Conservation (phyloP, 1,140 invertebrate genomes). For the Choristoneura fumiferana region DNA sequence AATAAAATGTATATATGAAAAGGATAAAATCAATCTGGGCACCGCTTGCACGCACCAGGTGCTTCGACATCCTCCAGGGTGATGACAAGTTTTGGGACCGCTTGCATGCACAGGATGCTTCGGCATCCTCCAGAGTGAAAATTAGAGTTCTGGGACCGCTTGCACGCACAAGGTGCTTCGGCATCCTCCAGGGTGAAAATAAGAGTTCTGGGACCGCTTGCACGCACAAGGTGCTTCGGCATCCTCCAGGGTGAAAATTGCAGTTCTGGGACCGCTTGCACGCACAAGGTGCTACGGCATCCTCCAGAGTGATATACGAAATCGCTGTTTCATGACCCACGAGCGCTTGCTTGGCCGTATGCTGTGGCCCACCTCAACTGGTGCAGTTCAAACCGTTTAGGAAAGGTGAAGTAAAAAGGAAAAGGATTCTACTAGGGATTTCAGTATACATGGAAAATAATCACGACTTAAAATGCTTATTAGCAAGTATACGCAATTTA, state of each 20-base stretch:
- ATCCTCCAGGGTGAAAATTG: neutral
- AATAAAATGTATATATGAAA: too few relatives aligned
- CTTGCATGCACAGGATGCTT: neutral
- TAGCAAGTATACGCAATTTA: too few relatives aligned
- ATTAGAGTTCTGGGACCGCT: neutral
- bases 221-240: neutral
- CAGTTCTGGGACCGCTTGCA: neutral
- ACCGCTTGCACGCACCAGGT: conserved; percentile 8
- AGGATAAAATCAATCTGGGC: neutral
- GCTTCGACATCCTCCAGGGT: neutral
- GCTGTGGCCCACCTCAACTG: neutral
- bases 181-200: neutral
- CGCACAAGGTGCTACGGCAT: neutral
- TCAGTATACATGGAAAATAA: neutral
- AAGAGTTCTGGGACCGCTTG: neutral
- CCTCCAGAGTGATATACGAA: neutral
- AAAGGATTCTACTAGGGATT: neutral
- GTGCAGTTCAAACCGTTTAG: neutral
- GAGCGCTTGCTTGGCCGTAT: too few relatives aligned
- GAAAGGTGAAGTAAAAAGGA: neutral
- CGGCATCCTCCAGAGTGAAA: neutral
- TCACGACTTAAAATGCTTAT: neutral
- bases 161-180: neutral
- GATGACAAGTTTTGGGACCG: neutral
- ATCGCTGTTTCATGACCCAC: neutral